These are phyloP conservation scores for Ceriagrion tenellum DNA, from an alignment of 2,888 invertebrate species.

Conservation along the genomic window DNA sequence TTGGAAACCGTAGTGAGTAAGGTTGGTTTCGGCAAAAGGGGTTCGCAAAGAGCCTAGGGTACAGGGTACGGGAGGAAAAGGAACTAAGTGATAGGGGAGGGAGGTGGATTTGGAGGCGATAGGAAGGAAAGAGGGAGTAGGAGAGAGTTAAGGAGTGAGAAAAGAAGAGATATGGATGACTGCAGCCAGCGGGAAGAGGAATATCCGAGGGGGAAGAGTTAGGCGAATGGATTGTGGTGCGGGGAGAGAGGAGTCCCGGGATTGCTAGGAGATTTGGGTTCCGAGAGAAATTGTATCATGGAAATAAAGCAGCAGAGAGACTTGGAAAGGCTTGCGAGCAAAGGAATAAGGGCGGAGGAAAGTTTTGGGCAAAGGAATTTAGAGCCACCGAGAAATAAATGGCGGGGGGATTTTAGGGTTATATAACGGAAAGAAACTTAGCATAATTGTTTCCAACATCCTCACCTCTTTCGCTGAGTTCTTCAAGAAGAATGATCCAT, in stretches of 20 bases:
- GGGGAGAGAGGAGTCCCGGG: not conserved
- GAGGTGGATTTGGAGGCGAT: not conserved
- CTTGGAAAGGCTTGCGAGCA: not conserved
- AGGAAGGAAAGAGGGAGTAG: not conserved
- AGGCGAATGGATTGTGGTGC: not conserved
- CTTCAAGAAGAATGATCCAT: not conserved
- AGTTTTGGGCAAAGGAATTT: not conserved
- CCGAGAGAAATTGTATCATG: conserved; percentile 35
- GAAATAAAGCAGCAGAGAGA: conserved; percentile 6
- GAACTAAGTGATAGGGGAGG: not conserved
- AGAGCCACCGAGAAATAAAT: not conserved
- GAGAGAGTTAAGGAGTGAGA: not conserved
- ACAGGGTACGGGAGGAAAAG: not conserved
- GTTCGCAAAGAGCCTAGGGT: not conserved
- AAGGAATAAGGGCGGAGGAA: not conserved
- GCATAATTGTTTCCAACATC: not conserved
- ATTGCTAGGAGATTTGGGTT: conserved; percentile 23
- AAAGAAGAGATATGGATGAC: conserved; percentile 20
- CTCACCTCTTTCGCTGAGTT: not conserved
- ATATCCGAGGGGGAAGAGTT: not conserved
- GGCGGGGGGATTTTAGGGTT: not conserved
- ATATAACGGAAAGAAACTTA: not conserved
- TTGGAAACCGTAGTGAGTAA: too few relatives aligned
- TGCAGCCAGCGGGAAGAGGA: not conserved
- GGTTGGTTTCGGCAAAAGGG: too few relatives aligned